Base-by-base conservation (phyloP, 2,888 invertebrate species). In the Drosophila antonietae region DNA sequence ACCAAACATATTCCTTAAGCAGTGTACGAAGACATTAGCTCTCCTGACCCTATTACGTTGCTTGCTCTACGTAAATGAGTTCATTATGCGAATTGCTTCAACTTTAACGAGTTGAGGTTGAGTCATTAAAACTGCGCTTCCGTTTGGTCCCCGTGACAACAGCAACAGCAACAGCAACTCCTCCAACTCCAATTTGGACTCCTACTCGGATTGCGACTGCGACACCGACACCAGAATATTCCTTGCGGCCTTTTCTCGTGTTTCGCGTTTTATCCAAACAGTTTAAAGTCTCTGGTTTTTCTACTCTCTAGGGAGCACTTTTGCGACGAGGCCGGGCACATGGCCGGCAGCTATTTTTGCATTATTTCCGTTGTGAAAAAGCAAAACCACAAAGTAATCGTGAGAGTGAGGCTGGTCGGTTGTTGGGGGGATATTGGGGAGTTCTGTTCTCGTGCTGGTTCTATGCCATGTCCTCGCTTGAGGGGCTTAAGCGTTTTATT, bases 401-500 rank as follows among this genome's bases (percentile, higher is more conserved):
- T 18, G 47, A 18, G 14, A 12, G 41, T 8, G 66, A 20, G 14
- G 12, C 31, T 5, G 65, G 31, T 23, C 8, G 47, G 14, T 14
- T 63, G 41, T 14, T 20, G 20, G 37, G 15, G 33, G 58, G 28
- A 12, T 7, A 41, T 15, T 8, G 47, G 33, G 55, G 10, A 28
- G 39, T 12, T n/a, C 28, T 55, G 44, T 57, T 57, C 44, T n/a
- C 44, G 51, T 49, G 18, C 55, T 37, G 18, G 49, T 41, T 15
- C 57, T 59, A 68, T 78, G 62, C 55, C 69, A 46, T 79, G 83
- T 83, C 77, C 84, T 59, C 57, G 87, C 83, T 88, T 75, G 63
- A 71, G 81, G 85, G 71, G 86, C 86, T 85, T 89, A 89, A 89
- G 90, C 90, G 90, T 85, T 89, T 89, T 89, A 90, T 83, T 89